phyloP scores from a whole-genome alignment of 2,113 vertebrate genomes.

The Danio rerio region DNA sequence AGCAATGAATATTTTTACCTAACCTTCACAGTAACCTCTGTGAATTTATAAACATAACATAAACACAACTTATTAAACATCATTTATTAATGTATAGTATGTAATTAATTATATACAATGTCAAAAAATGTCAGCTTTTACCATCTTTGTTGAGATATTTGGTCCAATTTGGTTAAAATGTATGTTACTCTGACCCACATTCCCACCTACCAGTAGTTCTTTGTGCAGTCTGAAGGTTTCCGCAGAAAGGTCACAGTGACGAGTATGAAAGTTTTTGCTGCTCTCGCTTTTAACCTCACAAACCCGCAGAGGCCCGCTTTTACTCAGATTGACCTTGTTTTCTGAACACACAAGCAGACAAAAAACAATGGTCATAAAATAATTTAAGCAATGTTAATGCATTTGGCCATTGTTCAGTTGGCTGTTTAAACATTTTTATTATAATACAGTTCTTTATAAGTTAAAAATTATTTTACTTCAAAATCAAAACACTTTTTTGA shows the following conservation, averaged over 20 bases:
- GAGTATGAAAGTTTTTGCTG: conserved; percentile 3
- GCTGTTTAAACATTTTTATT: too few relatives aligned
- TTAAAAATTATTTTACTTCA: too few relatives aligned
- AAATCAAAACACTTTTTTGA: too few relatives aligned
- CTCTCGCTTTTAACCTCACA: conserved; percentile 26
- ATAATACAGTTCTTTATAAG: too few relatives aligned
- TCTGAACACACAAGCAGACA: not conserved
- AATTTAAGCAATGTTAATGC: not conserved
- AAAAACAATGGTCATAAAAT: not conserved
- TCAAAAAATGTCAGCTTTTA: too few relatives aligned
- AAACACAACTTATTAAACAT: too few relatives aligned
- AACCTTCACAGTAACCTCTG: too few relatives aligned
- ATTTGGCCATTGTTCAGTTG: not conserved
- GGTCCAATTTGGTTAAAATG: not conserved
- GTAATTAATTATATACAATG: too few relatives aligned
- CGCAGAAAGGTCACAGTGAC: conserved; percentile 17
- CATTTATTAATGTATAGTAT: too few relatives aligned
- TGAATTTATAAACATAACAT: too few relatives aligned
- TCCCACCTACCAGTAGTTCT: conserved; percentile 14
- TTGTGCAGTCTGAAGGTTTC: conserved; percentile 36
- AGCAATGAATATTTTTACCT: too few relatives aligned
- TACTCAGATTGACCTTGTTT: not conserved
- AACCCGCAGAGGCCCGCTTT: not conserved
- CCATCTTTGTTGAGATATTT: not conserved
- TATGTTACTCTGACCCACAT: not conserved